Evolutionary conservation across 1,140 invertebrate genomes (phyloP).

Genomic region (Vollenhovia emeryi): DNA sequence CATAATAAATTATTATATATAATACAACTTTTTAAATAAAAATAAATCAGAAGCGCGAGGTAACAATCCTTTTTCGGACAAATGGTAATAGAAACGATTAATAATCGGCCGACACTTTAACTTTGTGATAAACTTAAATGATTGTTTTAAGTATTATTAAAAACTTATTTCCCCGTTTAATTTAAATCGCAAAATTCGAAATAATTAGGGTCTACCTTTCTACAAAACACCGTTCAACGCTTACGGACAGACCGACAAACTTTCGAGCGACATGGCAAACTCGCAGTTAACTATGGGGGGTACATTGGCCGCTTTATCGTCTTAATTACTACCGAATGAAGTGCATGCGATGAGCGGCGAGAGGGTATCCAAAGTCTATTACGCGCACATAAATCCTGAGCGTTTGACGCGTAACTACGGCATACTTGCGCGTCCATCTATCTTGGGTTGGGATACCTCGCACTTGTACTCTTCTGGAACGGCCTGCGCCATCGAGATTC

Average conservation of each 20-base stretch:
- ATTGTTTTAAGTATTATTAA: background rate
- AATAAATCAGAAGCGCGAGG: background rate
- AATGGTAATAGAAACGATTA: background rate
- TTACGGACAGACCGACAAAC: background rate
- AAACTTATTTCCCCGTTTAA: background rate
- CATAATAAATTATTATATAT: background rate
- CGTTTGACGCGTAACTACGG: slow-evolving; percentile 69
- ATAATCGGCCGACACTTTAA: background rate
- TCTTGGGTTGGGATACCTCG: slow-evolving; percentile 65
- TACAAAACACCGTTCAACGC: background rate
- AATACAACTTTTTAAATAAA: slow-evolving; percentile 1
- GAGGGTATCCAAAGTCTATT: slow-evolving; percentile 65
- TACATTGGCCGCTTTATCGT: slow-evolving; percentile 38
- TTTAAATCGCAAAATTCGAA: background rate
- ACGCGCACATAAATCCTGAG: slow-evolving; percentile 67
- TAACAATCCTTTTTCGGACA: background rate
- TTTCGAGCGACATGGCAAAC: slow-evolving; percentile 9
- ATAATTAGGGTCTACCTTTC: background rate
- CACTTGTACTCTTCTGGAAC: slow-evolving; percentile 65
- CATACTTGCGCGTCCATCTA: slow-evolving; percentile 70
- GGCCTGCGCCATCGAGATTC: slow-evolving; percentile 62
- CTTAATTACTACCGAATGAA: slow-evolving; percentile 56
- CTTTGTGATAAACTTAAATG: background rate
- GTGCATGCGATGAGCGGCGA: slow-evolving; percentile 22
- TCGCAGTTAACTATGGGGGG: slow-evolving; percentile 9